Percentiles rank a stretch among this genome's conserved stretches.
Evolutionary conservation across 2,797 vertebrate species (phyloP).

Genomic region (Sebastes kiyomatsui): DNA sequence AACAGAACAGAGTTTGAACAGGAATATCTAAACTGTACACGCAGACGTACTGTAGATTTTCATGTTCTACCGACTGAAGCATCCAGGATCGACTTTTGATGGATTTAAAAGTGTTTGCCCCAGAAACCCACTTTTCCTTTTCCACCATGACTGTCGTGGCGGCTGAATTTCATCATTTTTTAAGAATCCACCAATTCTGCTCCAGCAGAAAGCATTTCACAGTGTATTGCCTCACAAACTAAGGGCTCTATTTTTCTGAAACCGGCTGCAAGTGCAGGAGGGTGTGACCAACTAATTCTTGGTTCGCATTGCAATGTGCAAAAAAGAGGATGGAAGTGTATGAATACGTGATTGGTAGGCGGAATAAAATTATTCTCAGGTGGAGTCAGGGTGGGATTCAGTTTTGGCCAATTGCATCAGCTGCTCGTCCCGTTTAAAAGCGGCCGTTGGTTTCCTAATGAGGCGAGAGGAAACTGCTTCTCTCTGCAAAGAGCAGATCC

Average conservation of each 20-base stretch:
- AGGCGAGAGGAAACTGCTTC: conserved; percentile 26
- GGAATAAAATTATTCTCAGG: conserved; percentile 27
- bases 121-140: conserved; percentile 21
- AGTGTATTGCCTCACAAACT: not conserved
- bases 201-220: conserved; percentile 15
- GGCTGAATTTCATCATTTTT: conserved; percentile 9
- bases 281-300: conserved; percentile 7
- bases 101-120: conserved; percentile 27
- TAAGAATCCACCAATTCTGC: conserved; percentile 5
- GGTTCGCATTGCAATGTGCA: not conserved
- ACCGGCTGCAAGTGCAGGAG: not conserved
- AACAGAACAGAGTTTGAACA: not conserved
- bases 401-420: conserved; percentile 14
- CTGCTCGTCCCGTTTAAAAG: conserved; percentile 34
- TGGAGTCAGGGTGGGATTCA: conserved; percentile 12
- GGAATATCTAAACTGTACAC: not conserved
- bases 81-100: not conserved
- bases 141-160: not conserved
- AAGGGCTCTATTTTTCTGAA: not conserved
- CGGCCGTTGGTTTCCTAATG: conserved; percentile 43
- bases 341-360: conserved; percentile 12
- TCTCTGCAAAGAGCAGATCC: conserved; percentile 17
- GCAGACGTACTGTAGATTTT: conserved; percentile 4
- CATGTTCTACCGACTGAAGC: not conserved
- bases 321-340: not conserved